These are phyloP conservation scores for Notolabrus celidotus DNA, from an alignment of 2,797 vertebrate species.

Conservation along the genomic window DNA sequence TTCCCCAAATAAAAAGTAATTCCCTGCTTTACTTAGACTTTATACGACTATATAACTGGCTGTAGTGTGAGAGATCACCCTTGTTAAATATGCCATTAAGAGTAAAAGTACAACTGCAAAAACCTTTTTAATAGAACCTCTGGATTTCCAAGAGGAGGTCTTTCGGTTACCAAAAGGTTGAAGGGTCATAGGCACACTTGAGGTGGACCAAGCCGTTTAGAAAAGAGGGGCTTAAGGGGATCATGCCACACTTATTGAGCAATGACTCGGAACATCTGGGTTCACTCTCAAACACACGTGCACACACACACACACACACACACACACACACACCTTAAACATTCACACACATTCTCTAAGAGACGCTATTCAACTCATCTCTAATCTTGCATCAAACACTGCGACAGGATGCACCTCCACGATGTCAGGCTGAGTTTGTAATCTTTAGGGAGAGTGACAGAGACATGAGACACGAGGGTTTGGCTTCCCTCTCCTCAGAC, in stretches of 20 bases:
- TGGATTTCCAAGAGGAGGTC: constrained; percentile 50
- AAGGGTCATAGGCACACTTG: constrained; percentile 77
- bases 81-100: constrained; percentile 65
- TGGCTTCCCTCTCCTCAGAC: constrained; percentile 44
- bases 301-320: constrained; percentile 55
- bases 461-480: constrained; percentile 79
- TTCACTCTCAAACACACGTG: constrained; percentile 74
- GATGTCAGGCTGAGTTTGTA: constrained; percentile 65
- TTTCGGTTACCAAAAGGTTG: constrained; percentile 68
- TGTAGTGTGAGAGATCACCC: constrained; percentile 52
- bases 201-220: constrained; percentile 78
- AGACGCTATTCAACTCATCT: constrained; percentile 56
- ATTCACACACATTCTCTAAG: constrained; percentile 41
- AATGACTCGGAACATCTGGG: constrained; percentile 86
- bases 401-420: constrained; percentile 56
- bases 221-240: constrained; percentile 77
- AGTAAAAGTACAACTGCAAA: constrained; percentile 57
- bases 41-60: constrained; percentile 46
- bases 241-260: constrained; percentile 85
- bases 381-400: constrained; percentile 69
- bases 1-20: constrained; percentile 44
- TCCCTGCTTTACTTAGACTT: constrained; percentile 50
- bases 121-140: constrained; percentile 19
- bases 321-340: constrained; percentile 37
- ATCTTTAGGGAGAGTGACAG: constrained; percentile 74